Evolutionary conservation across 2,888 invertebrate genomes (phyloP).

Genomic region (Hypomecis atomaria): DNA sequence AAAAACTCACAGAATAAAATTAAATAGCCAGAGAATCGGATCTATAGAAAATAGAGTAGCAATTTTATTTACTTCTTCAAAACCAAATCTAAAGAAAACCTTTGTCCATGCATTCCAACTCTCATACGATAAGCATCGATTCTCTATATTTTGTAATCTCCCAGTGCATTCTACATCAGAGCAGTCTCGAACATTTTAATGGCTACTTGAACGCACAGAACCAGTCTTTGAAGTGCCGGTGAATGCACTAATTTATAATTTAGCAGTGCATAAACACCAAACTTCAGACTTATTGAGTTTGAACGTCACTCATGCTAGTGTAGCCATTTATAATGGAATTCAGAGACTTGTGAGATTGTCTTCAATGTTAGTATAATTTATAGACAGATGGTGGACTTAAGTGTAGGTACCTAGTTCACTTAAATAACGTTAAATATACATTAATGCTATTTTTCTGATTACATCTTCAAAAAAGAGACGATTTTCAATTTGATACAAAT

Average conservation of each 20-base stretch:
- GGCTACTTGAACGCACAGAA: constrained; percentile 23
- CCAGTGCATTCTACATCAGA: constrained; percentile 23
- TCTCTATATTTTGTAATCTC: constrained; percentile 26
- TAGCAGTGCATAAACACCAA: constrained; percentile 39
- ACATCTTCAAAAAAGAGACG: too few relatives aligned
- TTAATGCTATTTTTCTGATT: too few relatives aligned
- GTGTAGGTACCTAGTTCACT: too few relatives aligned
- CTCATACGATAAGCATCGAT: neutral
- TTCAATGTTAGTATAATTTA: too few relatives aligned
- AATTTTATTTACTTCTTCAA: neutral
- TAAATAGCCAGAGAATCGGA: too few relatives aligned
- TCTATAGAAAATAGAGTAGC: too few relatives aligned
- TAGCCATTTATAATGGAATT: constrained; percentile 13
- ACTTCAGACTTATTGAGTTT: constrained; percentile 31
- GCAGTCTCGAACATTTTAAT: constrained; percentile 18
- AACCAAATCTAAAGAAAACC: neutral
- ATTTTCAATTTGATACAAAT: too few relatives aligned
- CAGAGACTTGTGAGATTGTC: constrained; percentile 5
- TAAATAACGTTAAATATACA: too few relatives aligned
- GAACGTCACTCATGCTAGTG: constrained; percentile 27
- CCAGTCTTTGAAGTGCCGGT: constrained; percentile 37
- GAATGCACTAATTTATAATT: constrained; percentile 42
- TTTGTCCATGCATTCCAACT: neutral
- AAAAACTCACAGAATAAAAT: too few relatives aligned
- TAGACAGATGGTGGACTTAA: too few relatives aligned